phyloP scores from a whole-genome alignment of 2,888 invertebrate species.

The Dromius quadrimaculatus region DNA sequence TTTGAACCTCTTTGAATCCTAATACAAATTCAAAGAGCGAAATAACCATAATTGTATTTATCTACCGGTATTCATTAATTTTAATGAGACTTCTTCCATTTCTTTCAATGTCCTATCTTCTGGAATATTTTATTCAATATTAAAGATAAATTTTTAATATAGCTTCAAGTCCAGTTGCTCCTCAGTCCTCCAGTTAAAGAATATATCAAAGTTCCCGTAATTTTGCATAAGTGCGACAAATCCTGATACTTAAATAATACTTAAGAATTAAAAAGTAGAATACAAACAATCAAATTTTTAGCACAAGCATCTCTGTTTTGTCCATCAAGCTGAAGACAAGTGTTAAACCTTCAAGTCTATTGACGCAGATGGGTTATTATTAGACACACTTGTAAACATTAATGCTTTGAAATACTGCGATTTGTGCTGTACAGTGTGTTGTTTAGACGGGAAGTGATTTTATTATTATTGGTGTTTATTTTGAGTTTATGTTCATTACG shows the following conservation, averaged over 20 bases:
- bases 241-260: too few relatives aligned
- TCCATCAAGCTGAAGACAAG: slow-evolving; percentile 1
- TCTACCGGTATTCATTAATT: slow-evolving; percentile 12
- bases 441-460: slow-evolving; percentile 22
- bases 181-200: too few relatives aligned
- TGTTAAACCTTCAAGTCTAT: background rate
- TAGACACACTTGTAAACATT: background rate
- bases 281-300: too few relatives aligned
- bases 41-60: slow-evolving; percentile 13
- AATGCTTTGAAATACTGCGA: slow-evolving; percentile 12
- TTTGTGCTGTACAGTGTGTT: slow-evolving; percentile 11
- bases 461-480: slow-evolving; percentile 31
- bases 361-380: slow-evolving; percentile 8
- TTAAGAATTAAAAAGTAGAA: too few relatives aligned
- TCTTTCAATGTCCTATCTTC: too few relatives aligned
- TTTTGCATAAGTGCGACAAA: too few relatives aligned
- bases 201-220: too few relatives aligned
- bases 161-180: too few relatives aligned
- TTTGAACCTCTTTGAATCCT: slow-evolving; percentile 21
- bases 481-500: slow-evolving; percentile 9
- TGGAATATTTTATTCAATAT: too few relatives aligned
- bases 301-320: too few relatives aligned
- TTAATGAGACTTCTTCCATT: too few relatives aligned
- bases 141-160: too few relatives aligned
- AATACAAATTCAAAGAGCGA: background rate